Evolutionary conservation across 2,888 invertebrate genomes (phyloP).

Genomic region (Drosophila percnosoma): DNA sequence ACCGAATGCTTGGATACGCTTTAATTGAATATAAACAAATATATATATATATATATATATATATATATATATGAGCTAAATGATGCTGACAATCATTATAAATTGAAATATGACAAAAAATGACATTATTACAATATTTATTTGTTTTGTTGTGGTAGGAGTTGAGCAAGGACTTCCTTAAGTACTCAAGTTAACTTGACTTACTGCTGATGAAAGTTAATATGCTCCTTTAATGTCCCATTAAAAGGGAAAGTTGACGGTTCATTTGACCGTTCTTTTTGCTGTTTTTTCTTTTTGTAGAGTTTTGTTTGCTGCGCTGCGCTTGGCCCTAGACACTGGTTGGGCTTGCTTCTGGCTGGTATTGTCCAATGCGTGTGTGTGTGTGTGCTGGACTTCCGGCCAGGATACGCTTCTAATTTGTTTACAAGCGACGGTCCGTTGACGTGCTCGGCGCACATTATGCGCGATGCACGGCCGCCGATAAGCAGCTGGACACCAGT

Average conservation of each 20-base stretch:
- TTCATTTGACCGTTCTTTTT: slow-evolving; percentile 39
- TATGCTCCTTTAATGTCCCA: slow-evolving; percentile 8
- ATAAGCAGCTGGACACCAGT: slow-evolving; percentile 68
- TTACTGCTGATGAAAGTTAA: slow-evolving; percentile 8
- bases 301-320: slow-evolving; percentile 61
- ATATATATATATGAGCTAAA: background rate
- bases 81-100: background rate
- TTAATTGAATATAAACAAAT: background rate
- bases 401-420: slow-evolving; percentile 79
- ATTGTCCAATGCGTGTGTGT: slow-evolving; percentile 15
- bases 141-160: background rate
- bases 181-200: background rate
- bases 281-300: slow-evolving; percentile 2
- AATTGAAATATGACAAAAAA: background rate
- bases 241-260: slow-evolving; percentile 61
- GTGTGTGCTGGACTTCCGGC: slow-evolving; percentile 63
- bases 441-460: slow-evolving; percentile 73
- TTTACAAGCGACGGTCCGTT: slow-evolving; percentile 67
- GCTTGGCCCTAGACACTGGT: slow-evolving; percentile 22
- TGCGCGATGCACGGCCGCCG: slow-evolving; percentile 66
- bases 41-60: background rate
- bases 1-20: slow-evolving; percentile 13
- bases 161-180: background rate
- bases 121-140: background rate
- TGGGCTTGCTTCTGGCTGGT: slow-evolving; percentile 19